Evolutionary conservation across 2,888 invertebrate genomes (phyloP).

Genomic region (Xanthorhoe spadicearia): DNA sequence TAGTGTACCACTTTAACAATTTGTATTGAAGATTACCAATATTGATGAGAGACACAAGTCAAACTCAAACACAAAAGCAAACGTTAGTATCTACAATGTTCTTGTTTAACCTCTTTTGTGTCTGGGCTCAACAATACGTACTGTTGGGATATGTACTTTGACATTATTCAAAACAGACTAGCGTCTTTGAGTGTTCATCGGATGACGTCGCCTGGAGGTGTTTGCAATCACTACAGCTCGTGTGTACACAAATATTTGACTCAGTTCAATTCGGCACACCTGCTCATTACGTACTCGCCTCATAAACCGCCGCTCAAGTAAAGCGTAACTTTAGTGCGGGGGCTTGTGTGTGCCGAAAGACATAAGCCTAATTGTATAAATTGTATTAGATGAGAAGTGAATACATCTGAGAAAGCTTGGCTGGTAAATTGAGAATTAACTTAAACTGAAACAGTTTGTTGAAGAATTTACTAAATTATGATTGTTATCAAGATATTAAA

Average conservation of each 20-base stretch:
- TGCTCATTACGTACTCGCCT: slow-evolving; percentile 47
- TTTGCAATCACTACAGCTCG: slow-evolving; percentile 32
- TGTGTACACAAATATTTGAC: slow-evolving; percentile 53
- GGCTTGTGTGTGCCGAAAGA: slow-evolving; percentile 6
- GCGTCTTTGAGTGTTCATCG: slow-evolving; percentile 25
- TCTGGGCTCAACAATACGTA: slow-evolving; percentile 17
- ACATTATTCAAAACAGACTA: slow-evolving; percentile 33
- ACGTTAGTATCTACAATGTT: slow-evolving; percentile 3
- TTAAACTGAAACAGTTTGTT: background rate
- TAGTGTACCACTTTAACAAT: background rate
- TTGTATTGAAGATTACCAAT: background rate
- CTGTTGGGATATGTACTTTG: slow-evolving; percentile 18
- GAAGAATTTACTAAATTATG: background rate
- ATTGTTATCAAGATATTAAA: background rate
- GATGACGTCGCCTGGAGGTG: slow-evolving; percentile 21
- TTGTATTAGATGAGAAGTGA: slow-evolving; percentile 6
- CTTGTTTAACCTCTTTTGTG: slow-evolving; percentile 16
- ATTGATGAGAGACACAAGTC: slow-evolving; percentile 11
- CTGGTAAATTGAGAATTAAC: too few species aligned
- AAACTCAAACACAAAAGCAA: slow-evolving; percentile 11
- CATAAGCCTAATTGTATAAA: slow-evolving; percentile 11
- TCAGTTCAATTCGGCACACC: slow-evolving; percentile 54
- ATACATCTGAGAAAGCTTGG: background rate
- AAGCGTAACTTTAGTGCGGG: slow-evolving; percentile 6
- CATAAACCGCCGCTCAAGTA: slow-evolving; percentile 32